Base-by-base conservation (phyloP, 1,140 invertebrate species). In the Eueides isabella region DNA sequence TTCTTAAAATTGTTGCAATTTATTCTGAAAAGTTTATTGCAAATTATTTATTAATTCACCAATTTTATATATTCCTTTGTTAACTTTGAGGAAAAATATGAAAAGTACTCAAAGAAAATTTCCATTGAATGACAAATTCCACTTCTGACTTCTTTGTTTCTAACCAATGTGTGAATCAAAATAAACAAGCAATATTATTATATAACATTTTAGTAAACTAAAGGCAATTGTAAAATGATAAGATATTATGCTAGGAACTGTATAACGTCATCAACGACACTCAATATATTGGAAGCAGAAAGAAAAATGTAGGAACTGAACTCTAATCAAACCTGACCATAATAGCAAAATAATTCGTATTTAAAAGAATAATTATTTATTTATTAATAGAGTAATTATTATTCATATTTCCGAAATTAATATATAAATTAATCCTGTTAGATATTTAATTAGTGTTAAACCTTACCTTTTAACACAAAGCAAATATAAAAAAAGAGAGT, bases 181-280 rank as follows among this genome's bases (percentile, higher is more conserved):
- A 55, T 12, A 38, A 38, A 38, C 19, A 55, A 55, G 19, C 9
- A 16, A 16, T 44, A 44, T 44, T 19, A 2, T 44, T 44, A 44
- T 19, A 55, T 55, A 55, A 26, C 11, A n/a, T 55, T 55, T 19
- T 55, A 55, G 19, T 55, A 55, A 55, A 23, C 44, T 55, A 55
- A 55, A 55, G 19, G 4, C 6, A 55, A 23, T 11, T 23, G 44
- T 26, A 26, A 55, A 55, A 26, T 23, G 44, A 55, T 55, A 55
- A 55, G 19, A 55, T 14, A 35, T 3, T 11, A 19, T 55, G 7
- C 7, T 19, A 23, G 19, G 5, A 23, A 55, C 44, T 3, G 7
- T 19, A 55, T 55, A 9, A 55, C 2, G 44, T 55, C 44, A 55
- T 23, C 9, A 55, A 55, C 19, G 5, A 11, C 7, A 55, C 23